Base-by-base conservation (phyloP, 2,113 vertebrate genomes). In the Galemys pyrenaicus region DNA sequence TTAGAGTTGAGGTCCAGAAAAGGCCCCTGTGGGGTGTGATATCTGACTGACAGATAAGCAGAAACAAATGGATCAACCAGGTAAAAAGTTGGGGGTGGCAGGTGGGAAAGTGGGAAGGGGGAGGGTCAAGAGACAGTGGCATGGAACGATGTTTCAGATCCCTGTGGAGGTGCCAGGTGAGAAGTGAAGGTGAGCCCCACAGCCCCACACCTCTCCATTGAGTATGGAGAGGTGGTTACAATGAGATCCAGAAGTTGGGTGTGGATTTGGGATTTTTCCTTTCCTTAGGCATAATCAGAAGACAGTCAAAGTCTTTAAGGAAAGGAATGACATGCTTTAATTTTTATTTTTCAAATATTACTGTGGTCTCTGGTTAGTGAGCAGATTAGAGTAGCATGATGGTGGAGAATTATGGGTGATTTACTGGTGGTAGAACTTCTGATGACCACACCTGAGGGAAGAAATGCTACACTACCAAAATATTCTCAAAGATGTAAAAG, bases 261-360 rank as follows among this genome's bases (percentile, higher is more conserved):
- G 19, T 46, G 35, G 30, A 65, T 17, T 89, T 39, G 24, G 30
- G 7, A 44, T 6, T 71, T 78, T 46, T 74, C 64, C 58, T 51
- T n/a, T 64, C 10, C 24, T 81, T 78, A 78, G n/a, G 60, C 77
- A 64, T 13, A 39, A 78, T 71, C 20, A 62, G 77, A 87, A 73
- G 37, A 49, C 28, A 89, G 37, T 79, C 68, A n/a, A 62, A 9
- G 15, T 3, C 32, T 88, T 39, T 80, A 88, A 75, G 30, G 20
- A 70, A 26, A 73, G 9, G 15, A 64, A 77, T 51, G 64, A 12
- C 2, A 32, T 70, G 51, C 9, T 75, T 46, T 60, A 26, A 37
- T 83, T 77, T 74, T 22, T 65, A 67, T 87, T 80, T 86, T 54
- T 68, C 41, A 58, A 93, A 84, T 46, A 64, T 71, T 44, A 70